Base-by-base conservation (phyloP, 2,888 invertebrate genomes). In the Melieria omissa region DNA sequence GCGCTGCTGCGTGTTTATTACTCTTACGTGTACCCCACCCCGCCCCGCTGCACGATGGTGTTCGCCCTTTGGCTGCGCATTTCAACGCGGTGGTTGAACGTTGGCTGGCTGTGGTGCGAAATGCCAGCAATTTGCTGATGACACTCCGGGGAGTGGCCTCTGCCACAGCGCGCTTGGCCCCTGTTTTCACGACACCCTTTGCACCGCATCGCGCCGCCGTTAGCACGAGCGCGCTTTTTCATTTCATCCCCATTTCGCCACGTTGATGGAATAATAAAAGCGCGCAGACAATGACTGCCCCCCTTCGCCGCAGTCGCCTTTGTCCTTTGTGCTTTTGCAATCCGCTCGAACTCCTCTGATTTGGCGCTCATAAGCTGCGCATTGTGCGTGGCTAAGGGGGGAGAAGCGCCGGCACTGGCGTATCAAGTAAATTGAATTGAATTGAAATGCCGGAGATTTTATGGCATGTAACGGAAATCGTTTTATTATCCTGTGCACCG, bases 391-490 rank as follows among this genome's bases (percentile, higher is more conserved):
- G 54, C 14, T 54, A 70, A 42, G 69, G 62, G 60, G 16, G 44
- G 65, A 49, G 52, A 29, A 60, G 65, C 14, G 61, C 46, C 42
- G 44, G 12, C 42, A 16, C 10, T 14, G 58, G 29, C 16, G 47
- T 47, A 4, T 61, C 61, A 61, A 64, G 74, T 75, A 80, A 78
- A 82, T 82, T 82, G 82, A 74, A 74, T 82, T 83, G 83, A 76
- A 74, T 82, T 83, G 82, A 83, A 82, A 81, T 82, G 79, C 82
- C 76, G 79, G 75, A 78, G 79, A 82, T 83, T 83, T 83, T 82
- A 83, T 83, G 82, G 81, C 83, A 83, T 80, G 80, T 80, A 81
- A 79, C 80, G 83, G 80, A 82, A 82, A 82, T 82, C 83, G 83
- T 82, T 82, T 83, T 82, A 82, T 82, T 82, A 82, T 82, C 83